A percentile compares a stretch with the other conserved stretches of the same genome.
These are phyloP conservation scores for Desmophyllum pertusum DNA, from an alignment of 92 coral and sea anemone genomes.

Conservation along the genomic window DNA sequence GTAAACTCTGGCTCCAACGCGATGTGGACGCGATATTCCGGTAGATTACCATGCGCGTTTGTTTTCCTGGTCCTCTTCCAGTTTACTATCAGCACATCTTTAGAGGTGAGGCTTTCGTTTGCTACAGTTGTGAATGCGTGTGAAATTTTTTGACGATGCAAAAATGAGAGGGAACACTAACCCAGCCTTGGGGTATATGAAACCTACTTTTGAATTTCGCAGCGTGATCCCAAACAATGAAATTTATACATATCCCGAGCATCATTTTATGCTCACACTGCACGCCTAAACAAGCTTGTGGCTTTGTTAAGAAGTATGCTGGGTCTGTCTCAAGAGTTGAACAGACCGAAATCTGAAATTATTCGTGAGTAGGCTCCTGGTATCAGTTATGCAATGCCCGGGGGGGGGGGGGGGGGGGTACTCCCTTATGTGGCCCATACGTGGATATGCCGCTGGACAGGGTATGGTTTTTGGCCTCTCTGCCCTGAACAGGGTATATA, in stretches of 20 bases:
- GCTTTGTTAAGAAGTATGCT: background rate
- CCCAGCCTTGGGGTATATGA: background rate
- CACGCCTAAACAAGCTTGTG: background rate
- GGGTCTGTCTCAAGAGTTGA: background rate
- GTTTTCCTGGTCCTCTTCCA: background rate
- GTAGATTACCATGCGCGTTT: background rate
- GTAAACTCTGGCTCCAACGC: background rate
- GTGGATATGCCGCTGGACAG: no score
- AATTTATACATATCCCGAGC: background rate
- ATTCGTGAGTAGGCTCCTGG: background rate
- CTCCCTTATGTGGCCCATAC: no score
- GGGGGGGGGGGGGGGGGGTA: no score
- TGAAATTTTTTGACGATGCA: background rate
- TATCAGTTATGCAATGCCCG: no score
- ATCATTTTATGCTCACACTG: background rate
- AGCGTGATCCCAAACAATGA: background rate
- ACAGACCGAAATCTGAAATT: background rate
- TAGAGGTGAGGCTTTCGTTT: slow-evolving; percentile 24
- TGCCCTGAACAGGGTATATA: no score
- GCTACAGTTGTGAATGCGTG: background rate
- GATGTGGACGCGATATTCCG: slow-evolving; percentile 11
- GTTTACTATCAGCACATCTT: slow-evolving; percentile 1
- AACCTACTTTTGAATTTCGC: background rate
- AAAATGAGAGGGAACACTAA: no score
- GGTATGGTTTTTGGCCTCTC: no score